phyloP scores from a whole-genome alignment of 64 coral and sea anemone species.

The Stichodactyla helianthus region DNA sequence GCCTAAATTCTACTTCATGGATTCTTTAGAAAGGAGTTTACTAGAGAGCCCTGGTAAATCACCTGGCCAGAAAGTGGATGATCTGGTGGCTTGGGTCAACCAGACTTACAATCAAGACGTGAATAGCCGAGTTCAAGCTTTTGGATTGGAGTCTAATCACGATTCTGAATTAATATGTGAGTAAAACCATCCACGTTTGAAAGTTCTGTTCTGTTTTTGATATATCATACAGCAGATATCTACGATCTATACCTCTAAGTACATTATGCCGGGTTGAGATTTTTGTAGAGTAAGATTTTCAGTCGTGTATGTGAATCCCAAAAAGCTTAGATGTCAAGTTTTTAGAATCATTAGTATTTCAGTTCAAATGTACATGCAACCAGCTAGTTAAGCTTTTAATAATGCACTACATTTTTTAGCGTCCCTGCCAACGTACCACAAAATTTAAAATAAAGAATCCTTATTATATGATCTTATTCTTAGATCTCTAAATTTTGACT shows the following conservation, averaged over 20 bases:
- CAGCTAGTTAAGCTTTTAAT: not conserved
- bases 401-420: not conserved
- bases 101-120: slow-evolving; percentile 72
- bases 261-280: not conserved
- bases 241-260: not conserved
- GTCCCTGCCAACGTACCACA: not conserved
- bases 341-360: no score
- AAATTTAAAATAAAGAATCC: not conserved
- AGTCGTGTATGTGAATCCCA: no score
- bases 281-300: not conserved
- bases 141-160: slow-evolving; percentile 16
- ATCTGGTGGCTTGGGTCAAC: slow-evolving; percentile 85
- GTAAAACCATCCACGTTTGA: not conserved
- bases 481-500: not conserved
- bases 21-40: slow-evolving; percentile 74
- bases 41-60: slow-evolving; percentile 52
- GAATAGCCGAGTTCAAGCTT: slow-evolving; percentile 58
- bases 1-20: slow-evolving; percentile 92
- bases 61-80: slow-evolving; percentile 72
- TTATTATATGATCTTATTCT: not conserved
- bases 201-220: not conserved
- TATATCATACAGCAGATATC: not conserved
- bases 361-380: not conserved
- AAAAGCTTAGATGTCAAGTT: no score
- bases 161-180: not conserved